Conservation (phyloP, 1,140 invertebrate genomes). For the Listronotus oregonensis region DNA sequence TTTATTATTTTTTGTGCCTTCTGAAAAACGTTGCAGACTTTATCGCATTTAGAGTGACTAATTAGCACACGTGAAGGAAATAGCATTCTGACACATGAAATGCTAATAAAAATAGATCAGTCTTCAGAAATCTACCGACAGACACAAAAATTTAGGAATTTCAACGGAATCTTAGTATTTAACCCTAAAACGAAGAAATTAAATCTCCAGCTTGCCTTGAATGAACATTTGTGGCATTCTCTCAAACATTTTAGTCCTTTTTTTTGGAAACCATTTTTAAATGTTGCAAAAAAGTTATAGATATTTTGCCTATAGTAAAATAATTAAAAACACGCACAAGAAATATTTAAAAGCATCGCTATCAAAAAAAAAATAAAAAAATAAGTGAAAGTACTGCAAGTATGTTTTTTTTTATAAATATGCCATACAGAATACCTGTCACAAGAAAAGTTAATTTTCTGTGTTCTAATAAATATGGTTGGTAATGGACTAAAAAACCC, state of each 20-base stretch:
- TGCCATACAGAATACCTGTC: too few relatives aligned
- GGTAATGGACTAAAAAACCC: too few relatives aligned
- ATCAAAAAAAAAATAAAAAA: too few relatives aligned
- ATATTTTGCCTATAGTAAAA: too few relatives aligned
- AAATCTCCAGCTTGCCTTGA: conserved; percentile 21
- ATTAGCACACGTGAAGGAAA: conserved; percentile 15
- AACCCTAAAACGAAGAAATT: conserved; percentile 26
- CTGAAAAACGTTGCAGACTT: neutral
- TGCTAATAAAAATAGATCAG: conserved; percentile 16
- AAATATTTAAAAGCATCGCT: too few relatives aligned
- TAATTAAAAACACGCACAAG: too few relatives aligned
- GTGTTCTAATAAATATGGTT: too few relatives aligned
- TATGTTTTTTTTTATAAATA: too few relatives aligned
- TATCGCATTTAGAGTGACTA: conserved; percentile 17
- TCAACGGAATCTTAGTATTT: conserved; percentile 15
- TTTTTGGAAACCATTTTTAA: neutral
- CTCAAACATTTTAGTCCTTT: conserved; percentile 13
- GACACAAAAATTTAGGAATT: conserved; percentile 21
- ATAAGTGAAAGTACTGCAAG: too few relatives aligned
- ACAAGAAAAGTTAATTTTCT: too few relatives aligned
- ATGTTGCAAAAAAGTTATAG: too few relatives aligned
- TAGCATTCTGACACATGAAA: conserved; percentile 17
- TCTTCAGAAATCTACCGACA: conserved; percentile 10
- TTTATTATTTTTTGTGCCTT: too few relatives aligned
- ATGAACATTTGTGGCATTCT: conserved; percentile 31